These are phyloP conservation scores for Chloropsis hardwickii DNA, from an alignment of 2,113 vertebrate species.

Conservation along the genomic window DNA sequence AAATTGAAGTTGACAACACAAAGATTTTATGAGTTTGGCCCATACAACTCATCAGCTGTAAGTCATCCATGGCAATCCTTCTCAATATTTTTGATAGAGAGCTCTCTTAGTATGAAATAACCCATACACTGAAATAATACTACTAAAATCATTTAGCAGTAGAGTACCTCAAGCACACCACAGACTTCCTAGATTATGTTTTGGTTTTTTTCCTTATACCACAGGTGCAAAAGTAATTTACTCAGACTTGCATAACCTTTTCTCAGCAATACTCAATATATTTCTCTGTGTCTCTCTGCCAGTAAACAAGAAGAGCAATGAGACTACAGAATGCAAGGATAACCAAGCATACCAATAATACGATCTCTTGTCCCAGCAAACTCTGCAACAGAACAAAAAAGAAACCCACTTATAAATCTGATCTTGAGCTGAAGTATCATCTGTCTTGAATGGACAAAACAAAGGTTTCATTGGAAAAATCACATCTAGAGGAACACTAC, in stretches of 20 bases:
- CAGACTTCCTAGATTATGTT: background rate
- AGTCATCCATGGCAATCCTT: background rate
- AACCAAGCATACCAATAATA: background rate
- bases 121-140: background rate
- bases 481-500: background rate
- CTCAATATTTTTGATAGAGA: background rate
- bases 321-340: background rate
- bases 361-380: background rate
- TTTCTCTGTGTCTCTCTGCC: background rate
- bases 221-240: background rate
- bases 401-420: background rate
- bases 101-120: background rate
- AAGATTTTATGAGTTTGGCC: background rate
- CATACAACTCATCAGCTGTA: background rate
- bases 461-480: background rate
- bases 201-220: background rate
- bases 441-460: background rate
- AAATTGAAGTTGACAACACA: background rate
- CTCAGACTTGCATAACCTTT: background rate
- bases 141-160: background rate
- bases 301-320: background rate
- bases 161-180: background rate
- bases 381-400: background rate
- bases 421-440: background rate
- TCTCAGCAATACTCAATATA: background rate